Percentiles rank a stretch among this genome's conserved stretches.
Evolutionary conservation across 2,888 invertebrate species (phyloP).

Genomic region (Pachymerium ferrugineum): DNA sequence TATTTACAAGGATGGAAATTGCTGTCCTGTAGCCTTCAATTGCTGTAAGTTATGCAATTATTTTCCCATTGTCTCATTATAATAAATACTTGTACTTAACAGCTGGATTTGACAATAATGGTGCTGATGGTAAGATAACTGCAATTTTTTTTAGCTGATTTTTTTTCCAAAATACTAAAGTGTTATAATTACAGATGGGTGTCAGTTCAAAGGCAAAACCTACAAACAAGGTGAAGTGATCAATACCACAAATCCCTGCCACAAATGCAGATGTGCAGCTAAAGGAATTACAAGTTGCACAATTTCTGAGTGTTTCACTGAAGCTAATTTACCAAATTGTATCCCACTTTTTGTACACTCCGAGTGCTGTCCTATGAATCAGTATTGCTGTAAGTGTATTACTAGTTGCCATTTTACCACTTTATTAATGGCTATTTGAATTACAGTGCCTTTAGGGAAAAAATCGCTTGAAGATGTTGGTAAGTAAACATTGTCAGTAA

Average conservation of each 20-base stretch:
- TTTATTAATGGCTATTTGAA: too few relatives aligned
- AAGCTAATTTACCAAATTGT: conserved; percentile 32
- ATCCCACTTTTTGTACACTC: conserved; percentile 33
- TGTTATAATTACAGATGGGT: conserved; percentile 5
- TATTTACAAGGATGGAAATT: conserved; percentile 28
- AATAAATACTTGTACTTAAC: background rate
- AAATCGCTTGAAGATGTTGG: conserved; percentile 3
- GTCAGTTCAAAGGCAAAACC: conserved; percentile 32
- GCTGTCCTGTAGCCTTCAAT: conserved; percentile 35
- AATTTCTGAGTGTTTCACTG: conserved; percentile 31
- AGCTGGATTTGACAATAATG: background rate
- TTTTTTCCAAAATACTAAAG: background rate
- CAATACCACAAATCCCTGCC: conserved; percentile 34
- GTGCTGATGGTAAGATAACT: background rate
- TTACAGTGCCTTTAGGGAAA: conserved; percentile 1
- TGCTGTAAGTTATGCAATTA: conserved; percentile 35
- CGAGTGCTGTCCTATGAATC: conserved; percentile 32
- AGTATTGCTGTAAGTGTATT: conserved; percentile 36
- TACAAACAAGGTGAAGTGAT: conserved; percentile 31
- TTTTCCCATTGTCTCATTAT: background rate
- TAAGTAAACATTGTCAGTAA: background rate
- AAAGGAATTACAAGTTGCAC: conserved; percentile 28
- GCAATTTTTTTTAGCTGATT: background rate
- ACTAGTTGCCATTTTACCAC: too few relatives aligned
- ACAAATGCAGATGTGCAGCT: conserved; percentile 33